phyloP scores from a whole-genome alignment of 1,140 invertebrate genomes.

The Drosophila nebulosa region DNA sequence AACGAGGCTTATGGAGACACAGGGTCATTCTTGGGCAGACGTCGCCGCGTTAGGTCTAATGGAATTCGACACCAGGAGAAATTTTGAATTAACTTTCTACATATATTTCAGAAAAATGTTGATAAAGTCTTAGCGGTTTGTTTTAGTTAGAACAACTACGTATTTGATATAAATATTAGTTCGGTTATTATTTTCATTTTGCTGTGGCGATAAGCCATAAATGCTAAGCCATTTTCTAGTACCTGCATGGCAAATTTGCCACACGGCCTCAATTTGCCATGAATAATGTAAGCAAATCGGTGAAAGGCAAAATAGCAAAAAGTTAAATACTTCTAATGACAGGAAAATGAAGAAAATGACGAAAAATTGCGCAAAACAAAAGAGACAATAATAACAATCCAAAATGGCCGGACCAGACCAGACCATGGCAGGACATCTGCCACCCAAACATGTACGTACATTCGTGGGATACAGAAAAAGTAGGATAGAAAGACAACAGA shows the following conservation, averaged over 20 bases:
- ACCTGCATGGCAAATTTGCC: constrained; percentile 26
- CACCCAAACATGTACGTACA: neutral
- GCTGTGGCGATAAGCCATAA: neutral
- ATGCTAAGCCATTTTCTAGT: neutral
- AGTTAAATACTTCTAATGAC: constrained; percentile 78
- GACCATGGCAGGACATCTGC: constrained; percentile 6
- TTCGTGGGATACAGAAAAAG: constrained; percentile 17
- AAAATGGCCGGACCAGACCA: constrained; percentile 48
- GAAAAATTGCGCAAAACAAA: constrained; percentile 75
- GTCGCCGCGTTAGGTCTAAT: no score
- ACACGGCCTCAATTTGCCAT: constrained; percentile 36
- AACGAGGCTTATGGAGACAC: no score
- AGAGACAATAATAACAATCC: constrained; percentile 70
- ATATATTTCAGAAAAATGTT: no score
- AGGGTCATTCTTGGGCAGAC: no score
- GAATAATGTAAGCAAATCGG: constrained; percentile 72
- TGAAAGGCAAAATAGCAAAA: constrained; percentile 70
- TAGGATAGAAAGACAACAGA: constrained; percentile 4
- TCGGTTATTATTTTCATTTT: neutral
- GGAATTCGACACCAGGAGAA: no score
- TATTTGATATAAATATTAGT: no score
- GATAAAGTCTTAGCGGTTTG: no score
- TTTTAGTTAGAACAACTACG: no score
- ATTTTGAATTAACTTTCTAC: no score
- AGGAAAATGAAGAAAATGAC: constrained; percentile 73